Evolutionary conservation across 2,888 invertebrate genomes (phyloP).

Genomic region (Amphimallon solstitiale): DNA sequence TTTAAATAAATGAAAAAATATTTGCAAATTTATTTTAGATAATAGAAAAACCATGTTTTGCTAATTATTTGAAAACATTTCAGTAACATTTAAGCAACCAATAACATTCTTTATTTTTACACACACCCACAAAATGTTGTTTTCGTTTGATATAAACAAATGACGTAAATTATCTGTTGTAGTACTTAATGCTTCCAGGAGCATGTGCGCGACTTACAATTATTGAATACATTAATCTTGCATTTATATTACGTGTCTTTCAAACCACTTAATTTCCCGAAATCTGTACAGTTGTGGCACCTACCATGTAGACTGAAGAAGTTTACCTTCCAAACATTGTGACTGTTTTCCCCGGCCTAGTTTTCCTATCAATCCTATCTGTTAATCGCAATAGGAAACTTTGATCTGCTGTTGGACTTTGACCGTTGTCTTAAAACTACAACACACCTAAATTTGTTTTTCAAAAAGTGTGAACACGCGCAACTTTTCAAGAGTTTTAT

Average conservation of each 20-base stretch:
- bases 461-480: neutral
- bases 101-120: neutral
- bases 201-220: too few relatives aligned
- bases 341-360: neutral
- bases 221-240: too few relatives aligned
- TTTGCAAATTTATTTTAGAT: too few relatives aligned
- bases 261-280: too few relatives aligned
- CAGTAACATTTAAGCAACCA: neutral
- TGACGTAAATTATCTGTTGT: slow-evolving; percentile 1
- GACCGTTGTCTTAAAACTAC: slow-evolving; percentile 26
- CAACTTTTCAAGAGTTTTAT: too few relatives aligned
- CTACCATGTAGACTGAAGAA: neutral
- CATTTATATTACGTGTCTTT: too few relatives aligned
- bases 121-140: neutral
- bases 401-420: slow-evolving; percentile 42
- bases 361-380: neutral
- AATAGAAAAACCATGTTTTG: too few relatives aligned
- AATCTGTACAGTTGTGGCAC: too few relatives aligned
- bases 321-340: neutral
- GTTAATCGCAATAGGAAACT: slow-evolving; percentile 34
- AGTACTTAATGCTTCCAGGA: too few relatives aligned
- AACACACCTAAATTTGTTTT: slow-evolving; percentile 27
- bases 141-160: slow-evolving; percentile 24
- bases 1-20: too few relatives aligned
- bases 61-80: too few relatives aligned